A percentile compares a stretch with the other conserved stretches of the same genome.
These are phyloP conservation scores for Peromyscus attwateri DNA, from an alignment of 2,797 vertebrate species.

Conservation along the genomic window DNA sequence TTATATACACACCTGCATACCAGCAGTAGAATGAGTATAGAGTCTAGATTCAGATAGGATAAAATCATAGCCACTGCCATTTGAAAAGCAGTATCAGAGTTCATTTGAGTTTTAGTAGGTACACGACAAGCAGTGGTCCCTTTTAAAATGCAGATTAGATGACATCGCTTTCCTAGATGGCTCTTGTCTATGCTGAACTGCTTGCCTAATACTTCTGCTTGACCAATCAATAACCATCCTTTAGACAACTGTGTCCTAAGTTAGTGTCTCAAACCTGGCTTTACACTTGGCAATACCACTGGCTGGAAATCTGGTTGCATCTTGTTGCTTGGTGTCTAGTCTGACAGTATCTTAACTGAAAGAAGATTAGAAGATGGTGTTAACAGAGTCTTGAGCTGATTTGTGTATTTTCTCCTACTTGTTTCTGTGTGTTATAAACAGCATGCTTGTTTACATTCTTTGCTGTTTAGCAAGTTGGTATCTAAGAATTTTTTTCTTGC, in stretches of 20 bases:
- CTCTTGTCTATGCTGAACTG: not conserved
- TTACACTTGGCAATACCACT: not conserved
- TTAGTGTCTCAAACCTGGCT: not conserved
- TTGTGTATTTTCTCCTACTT: constrained; percentile 1
- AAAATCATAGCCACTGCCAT: not conserved
- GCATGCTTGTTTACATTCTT: constrained; percentile 40
- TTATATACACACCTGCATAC: not conserved
- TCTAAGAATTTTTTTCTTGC: constrained; percentile 41
- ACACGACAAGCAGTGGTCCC: not conserved
- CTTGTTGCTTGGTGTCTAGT: constrained; percentile 17
- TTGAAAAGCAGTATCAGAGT: constrained; percentile 46
- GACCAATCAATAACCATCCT: not conserved
- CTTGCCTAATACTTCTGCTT: not conserved
- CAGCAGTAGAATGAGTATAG: not conserved
- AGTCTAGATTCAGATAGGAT: not conserved
- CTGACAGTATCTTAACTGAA: not conserved
- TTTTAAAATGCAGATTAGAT: constrained; percentile 14
- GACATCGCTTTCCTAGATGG: not conserved
- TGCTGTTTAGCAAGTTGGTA: constrained; percentile 37
- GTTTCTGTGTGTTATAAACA: not conserved
- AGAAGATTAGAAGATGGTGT: constrained; percentile 1
- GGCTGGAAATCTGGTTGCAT: not conserved
- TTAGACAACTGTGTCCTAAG: not conserved
- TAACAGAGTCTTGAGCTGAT: constrained; percentile 38
- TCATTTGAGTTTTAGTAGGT: constrained; percentile 42